Percentiles rank a stretch among this genome's conserved stretches.
Conservation (phyloP, 2,113 vertebrate genomes). For the Vombatus ursinus region DNA sequence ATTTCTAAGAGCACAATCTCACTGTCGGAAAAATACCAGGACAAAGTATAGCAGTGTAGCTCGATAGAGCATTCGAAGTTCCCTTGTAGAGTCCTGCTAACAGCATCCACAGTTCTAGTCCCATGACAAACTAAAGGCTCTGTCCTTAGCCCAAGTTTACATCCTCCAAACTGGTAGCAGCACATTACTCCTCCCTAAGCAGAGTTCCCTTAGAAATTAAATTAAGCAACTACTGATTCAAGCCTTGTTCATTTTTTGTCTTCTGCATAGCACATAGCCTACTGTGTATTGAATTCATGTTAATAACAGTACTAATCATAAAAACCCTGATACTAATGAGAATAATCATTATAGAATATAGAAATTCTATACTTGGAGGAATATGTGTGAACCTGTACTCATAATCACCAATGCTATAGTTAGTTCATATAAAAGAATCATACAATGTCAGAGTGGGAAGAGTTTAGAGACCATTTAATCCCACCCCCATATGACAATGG, state of each 20-base stretch:
- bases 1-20: neutral
- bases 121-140: neutral
- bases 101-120: neutral
- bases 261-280: neutral
- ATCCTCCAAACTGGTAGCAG: neutral
- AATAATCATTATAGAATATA: neutral
- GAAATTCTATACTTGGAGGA: neutral
- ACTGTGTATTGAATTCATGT: constrained; percentile 2
- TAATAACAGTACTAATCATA: neutral
- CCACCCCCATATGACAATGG: neutral
- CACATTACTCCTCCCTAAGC: neutral
- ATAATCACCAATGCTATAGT: neutral
- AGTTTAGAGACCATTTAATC: neutral
- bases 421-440: neutral
- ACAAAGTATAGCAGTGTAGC: neutral
- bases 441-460: neutral
- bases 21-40: neutral
- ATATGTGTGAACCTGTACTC: neutral
- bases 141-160: neutral
- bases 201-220: neutral
- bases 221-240: neutral
- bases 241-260: neutral
- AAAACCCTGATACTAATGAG: neutral
- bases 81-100: neutral
- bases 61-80: neutral